These are phyloP conservation scores for Agrilus planipennis DNA, from an alignment of 1,140 invertebrate genomes.

Conservation along the genomic window DNA sequence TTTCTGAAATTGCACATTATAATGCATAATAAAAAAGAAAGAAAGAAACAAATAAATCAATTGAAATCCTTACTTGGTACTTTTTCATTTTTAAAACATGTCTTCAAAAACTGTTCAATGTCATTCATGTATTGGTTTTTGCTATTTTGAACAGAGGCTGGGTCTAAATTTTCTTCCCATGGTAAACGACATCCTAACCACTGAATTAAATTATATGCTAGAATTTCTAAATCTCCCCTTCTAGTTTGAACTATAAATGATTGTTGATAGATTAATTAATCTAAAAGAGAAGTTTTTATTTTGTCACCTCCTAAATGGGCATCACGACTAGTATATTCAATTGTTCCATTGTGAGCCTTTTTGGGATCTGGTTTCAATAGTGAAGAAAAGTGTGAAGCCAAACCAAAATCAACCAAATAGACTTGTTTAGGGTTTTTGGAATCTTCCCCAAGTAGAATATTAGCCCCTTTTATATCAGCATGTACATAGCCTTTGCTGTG, in stretches of 20 bases:
- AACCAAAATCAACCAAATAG: conserved; percentile 89
- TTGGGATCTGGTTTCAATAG: conserved; percentile 77
- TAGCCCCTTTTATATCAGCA: conserved; percentile 86
- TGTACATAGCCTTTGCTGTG: conserved; percentile 78
- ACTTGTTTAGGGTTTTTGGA: conserved; percentile 59
- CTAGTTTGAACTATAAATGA: conserved; percentile 57
- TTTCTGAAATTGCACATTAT: conserved; percentile 3
- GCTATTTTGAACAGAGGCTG: conserved; percentile 51
- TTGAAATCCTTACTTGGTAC: conserved; percentile 36
- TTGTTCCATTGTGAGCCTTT: conserved; percentile 89
- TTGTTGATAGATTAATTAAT: neutral
- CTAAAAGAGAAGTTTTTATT: too few relatives aligned
- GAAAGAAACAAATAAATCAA: conserved; percentile 3
- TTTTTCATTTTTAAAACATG: conserved; percentile 42
- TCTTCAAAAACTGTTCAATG: conserved; percentile 43
- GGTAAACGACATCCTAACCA: conserved; percentile 77
- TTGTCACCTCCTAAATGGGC: conserved; percentile 76
- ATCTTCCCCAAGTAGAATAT: conserved; percentile 63
- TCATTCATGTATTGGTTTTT: conserved; percentile 63
- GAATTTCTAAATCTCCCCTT: conserved; percentile 82
- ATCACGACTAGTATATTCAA: conserved; percentile 89
- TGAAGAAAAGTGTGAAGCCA: conserved; percentile 64
- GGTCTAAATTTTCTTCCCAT: conserved; percentile 62
- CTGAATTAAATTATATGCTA: conserved; percentile 85
- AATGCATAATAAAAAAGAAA: conserved; percentile 4